Percentiles rank a stretch among this genome's conserved stretches.
Conservation (phyloP, 2,113 vertebrate genomes). For the Rhadina sibilatrix region DNA sequence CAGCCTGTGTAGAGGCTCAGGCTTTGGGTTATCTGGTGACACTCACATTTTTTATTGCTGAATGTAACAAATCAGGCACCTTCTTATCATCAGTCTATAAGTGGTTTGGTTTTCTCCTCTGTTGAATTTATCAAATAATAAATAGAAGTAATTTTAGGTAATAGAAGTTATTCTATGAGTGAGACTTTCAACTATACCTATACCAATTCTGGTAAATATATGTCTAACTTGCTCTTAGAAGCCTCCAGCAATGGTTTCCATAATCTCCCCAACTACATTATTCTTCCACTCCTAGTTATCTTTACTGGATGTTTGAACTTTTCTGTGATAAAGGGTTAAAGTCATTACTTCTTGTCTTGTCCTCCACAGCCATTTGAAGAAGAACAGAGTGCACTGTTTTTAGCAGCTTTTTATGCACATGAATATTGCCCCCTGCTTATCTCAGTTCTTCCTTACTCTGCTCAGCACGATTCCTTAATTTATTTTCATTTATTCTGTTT, state of each 20-base stretch:
- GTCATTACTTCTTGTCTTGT: not conserved
- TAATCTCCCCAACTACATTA: not conserved
- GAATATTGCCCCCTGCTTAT: not conserved
- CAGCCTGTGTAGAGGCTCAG: not conserved
- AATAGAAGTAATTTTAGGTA: too few relatives aligned
- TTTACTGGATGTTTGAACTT: not conserved
- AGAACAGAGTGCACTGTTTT: not conserved
- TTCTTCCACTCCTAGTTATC: not conserved
- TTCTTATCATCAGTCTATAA: not conserved
- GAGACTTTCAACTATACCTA: not conserved
- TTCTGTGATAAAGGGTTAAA: not conserved
- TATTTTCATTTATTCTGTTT: not conserved
- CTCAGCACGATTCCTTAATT: not conserved
- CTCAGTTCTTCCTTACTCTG: not conserved
- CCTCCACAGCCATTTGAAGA: not conserved
- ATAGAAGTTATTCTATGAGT: not conserved
- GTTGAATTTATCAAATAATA: not conserved
- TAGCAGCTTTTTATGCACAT: not conserved
- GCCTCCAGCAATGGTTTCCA: not conserved
- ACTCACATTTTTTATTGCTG: not conserved
- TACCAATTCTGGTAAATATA: not conserved
- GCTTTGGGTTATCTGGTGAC: not conserved
- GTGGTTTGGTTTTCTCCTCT: not conserved
- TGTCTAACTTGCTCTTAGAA: not conserved
- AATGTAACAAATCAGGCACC: not conserved